phyloP scores from a whole-genome alignment of 2,113 vertebrate species.

The Scartelaos histophorus region DNA sequence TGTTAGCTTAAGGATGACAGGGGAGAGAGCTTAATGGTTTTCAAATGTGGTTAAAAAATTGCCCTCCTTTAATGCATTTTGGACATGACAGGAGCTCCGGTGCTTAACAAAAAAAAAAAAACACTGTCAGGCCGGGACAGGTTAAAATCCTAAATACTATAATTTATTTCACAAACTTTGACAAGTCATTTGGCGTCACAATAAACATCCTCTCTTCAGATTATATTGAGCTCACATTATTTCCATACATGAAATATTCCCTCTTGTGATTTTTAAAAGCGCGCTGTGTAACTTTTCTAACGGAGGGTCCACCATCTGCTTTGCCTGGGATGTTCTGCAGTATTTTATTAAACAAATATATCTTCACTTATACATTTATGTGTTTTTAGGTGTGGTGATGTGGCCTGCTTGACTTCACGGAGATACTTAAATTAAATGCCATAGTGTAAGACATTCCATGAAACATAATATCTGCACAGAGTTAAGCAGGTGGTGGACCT shows the following conservation, averaged over 20 bases:
- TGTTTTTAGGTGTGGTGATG: too few species aligned
- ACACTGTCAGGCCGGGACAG: slow-evolving; percentile 40
- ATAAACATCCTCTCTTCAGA: slow-evolving; percentile 53
- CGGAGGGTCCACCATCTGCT: too few species aligned
- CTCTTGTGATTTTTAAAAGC: slow-evolving; percentile 58
- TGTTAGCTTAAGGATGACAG: slow-evolving; percentile 29
- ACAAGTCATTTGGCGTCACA: slow-evolving; percentile 76
- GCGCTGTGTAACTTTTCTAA: too few species aligned
- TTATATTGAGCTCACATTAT: slow-evolving; percentile 67
- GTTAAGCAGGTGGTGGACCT: too few species aligned
- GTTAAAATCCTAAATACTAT: slow-evolving; percentile 70
- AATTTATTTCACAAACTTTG: slow-evolving; percentile 73
- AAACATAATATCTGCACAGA: too few species aligned
- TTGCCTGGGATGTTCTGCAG: too few species aligned
- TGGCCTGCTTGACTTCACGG: too few species aligned
- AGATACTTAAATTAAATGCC: too few species aligned
- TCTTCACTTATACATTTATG: too few species aligned
- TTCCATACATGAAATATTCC: slow-evolving; percentile 71
- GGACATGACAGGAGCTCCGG: slow-evolving; percentile 11
- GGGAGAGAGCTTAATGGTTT: slow-evolving; percentile 41
- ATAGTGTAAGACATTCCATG: too few species aligned
- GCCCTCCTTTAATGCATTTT: slow-evolving; percentile 22
- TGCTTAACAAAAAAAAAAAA: slow-evolving; percentile 17
- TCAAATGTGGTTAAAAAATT: slow-evolving; percentile 40
- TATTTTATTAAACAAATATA: too few species aligned